Conservation (phyloP, 2,888 invertebrate species). For the Scaptomyza caliginosa region DNA sequence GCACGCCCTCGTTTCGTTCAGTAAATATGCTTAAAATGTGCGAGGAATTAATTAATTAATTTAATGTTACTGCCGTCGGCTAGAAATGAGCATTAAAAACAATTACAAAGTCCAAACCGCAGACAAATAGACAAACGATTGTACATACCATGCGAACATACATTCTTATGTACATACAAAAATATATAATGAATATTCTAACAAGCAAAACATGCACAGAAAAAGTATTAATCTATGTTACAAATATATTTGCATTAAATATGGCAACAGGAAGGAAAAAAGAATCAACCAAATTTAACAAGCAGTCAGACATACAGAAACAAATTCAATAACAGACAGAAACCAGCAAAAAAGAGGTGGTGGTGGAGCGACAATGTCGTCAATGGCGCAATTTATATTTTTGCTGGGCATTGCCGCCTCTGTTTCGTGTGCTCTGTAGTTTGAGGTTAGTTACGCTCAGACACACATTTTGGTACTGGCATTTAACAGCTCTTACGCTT, state of each 20-base stretch:
- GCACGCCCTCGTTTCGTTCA: constrained; percentile 11
- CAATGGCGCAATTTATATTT: constrained; percentile 44
- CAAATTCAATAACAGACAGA: constrained; percentile 24
- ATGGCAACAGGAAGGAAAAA: constrained; percentile 43
- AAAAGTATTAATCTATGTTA: constrained; percentile 7
- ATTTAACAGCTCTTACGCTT: constrained; percentile 22
- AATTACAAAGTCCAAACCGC: constrained; percentile 54
- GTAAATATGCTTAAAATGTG: constrained; percentile 46
- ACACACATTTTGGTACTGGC: constrained; percentile 27
- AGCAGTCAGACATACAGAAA: constrained; percentile 24
- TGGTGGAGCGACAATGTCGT: constrained; percentile 20
- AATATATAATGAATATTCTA: neutral
- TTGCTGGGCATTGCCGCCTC: constrained; percentile 23
- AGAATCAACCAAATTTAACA: constrained; percentile 29
- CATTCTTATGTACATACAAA: neutral
- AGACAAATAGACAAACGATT: constrained; percentile 28
- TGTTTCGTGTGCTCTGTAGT: constrained; percentile 38
- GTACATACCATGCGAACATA: constrained; percentile 5
- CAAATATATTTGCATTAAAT: constrained; percentile 2
- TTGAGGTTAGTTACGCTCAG: constrained; percentile 56
- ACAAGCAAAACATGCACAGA: neutral
- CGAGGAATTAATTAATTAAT: constrained; percentile 67
- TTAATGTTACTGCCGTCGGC: constrained; percentile 48
- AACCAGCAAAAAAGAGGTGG: constrained; percentile 1
- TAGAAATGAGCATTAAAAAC: constrained; percentile 51